Conservation (phyloP, 1,140 invertebrate genomes). For the Pogonognathellus flavescens region DNA sequence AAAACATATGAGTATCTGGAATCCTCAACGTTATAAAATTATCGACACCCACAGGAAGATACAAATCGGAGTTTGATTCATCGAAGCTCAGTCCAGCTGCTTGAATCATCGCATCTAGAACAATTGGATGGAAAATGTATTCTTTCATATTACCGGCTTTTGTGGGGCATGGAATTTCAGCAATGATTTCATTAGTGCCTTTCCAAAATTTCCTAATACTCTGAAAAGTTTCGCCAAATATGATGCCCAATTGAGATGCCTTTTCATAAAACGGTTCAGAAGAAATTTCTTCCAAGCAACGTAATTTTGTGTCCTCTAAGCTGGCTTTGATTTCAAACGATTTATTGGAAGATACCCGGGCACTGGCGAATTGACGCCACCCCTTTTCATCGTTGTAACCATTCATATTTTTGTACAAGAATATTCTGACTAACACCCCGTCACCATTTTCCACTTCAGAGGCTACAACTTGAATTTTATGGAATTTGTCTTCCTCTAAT, state of each 20-base stretch:
- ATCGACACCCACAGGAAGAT: conserved; percentile 51
- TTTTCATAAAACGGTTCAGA: conserved; percentile 28
- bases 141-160: neutral
- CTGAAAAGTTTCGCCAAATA: conserved; percentile 57
- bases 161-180: neutral
- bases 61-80: conserved; percentile 8
- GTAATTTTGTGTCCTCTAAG: too few species aligned
- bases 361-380: too few species aligned
- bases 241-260: conserved; percentile 18
- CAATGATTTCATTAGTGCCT: conserved; percentile 18
- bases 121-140: conserved; percentile 58
- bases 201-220: conserved; percentile 44
- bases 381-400: too few species aligned
- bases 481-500: too few species aligned
- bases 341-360: too few species aligned
- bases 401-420: too few species aligned
- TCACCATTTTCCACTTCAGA: too few species aligned
- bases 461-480: too few species aligned
- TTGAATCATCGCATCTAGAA: conserved; percentile 56
- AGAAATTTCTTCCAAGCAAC: too few species aligned
- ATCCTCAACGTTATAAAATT: conserved; percentile 51
- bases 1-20: neutral
- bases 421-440: too few species aligned
- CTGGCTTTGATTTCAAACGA: neutral
- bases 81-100: neutral